These are phyloP conservation scores for Hemichromis elongatus DNA, from an alignment of 2,113 vertebrate genomes.

Conservation along the genomic window DNA sequence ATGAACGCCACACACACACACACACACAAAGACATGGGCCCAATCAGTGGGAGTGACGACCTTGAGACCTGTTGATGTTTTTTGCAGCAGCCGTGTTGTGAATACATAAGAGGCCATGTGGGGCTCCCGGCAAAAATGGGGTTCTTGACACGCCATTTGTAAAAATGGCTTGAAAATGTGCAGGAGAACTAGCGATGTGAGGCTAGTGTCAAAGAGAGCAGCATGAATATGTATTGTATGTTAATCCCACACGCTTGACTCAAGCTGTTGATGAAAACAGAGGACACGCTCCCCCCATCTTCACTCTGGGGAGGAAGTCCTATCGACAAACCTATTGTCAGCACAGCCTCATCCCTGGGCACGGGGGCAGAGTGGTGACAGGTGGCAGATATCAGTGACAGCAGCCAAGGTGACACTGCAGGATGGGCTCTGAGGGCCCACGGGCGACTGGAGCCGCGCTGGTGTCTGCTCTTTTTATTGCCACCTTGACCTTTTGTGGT, in stretches of 20 bases:
- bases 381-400: conserved; percentile 55
- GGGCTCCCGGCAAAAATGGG: conserved; percentile 33
- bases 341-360: conserved; percentile 12
- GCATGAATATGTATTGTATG: conserved; percentile 72
- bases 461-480: conserved; percentile 25
- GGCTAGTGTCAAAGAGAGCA: neutral
- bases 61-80: conserved; percentile 68
- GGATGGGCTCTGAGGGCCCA: conserved; percentile 5
- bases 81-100: conserved; percentile 13
- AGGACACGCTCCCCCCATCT: conserved; percentile 46
- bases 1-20: neutral
- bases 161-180: conserved; percentile 52
- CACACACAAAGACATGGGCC: neutral
- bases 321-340: conserved; percentile 49
- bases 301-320: conserved; percentile 23
- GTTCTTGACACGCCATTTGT: conserved; percentile 44
- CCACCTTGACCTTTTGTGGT: conserved; percentile 37
- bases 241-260: conserved; percentile 48
- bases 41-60: conserved; percentile 35
- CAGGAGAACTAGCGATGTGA: conserved; percentile 31
- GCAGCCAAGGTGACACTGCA: conserved; percentile 63
- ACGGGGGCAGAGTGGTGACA: conserved; percentile 42
- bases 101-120: conserved; percentile 52
- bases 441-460: neutral
- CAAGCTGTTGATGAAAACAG: conserved; percentile 56